Percentiles rank a stretch among this genome's conserved stretches.
These are phyloP conservation scores for Pelosia muscerda DNA, from an alignment of 2,888 invertebrate species.

Conservation along the genomic window DNA sequence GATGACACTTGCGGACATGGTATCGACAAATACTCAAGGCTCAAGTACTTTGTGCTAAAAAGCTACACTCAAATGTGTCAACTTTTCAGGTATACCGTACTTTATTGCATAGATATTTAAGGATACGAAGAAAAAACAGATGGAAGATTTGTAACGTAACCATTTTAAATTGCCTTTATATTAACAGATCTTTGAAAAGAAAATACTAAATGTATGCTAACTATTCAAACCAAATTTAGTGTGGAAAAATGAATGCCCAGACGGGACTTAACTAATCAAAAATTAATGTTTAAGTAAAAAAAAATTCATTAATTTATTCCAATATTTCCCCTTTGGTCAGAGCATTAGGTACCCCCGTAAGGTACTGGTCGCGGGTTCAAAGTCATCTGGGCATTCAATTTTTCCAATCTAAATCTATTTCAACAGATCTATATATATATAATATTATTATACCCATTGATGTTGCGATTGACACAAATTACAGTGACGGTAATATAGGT, in stretches of 20 bases:
- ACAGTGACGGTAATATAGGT: neutral
- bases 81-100: neutral
- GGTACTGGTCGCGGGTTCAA: too few relatives aligned
- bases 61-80: neutral
- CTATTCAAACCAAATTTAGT: too few relatives aligned
- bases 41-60: neutral
- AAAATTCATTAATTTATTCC: neutral
- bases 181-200: too few relatives aligned
- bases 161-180: too few relatives aligned
- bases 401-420: too few relatives aligned
- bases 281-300: too few relatives aligned
- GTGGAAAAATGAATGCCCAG: too few relatives aligned
- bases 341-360: too few relatives aligned
- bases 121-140: neutral
- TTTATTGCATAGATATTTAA: neutral
- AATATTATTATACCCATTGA: neutral
- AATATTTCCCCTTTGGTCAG: neutral
- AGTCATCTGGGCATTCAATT: too few relatives aligned
- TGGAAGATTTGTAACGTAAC: neutral
- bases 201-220: too few relatives aligned
- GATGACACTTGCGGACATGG: neutral
- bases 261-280: too few relatives aligned
- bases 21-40: neutral
- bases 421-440: too few relatives aligned
- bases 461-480: neutral